Evolutionary conservation across 2,888 invertebrate genomes (phyloP), one percentile per base, ranked within the genome.

Genomic region (Priocnemis perturbator): DNA sequence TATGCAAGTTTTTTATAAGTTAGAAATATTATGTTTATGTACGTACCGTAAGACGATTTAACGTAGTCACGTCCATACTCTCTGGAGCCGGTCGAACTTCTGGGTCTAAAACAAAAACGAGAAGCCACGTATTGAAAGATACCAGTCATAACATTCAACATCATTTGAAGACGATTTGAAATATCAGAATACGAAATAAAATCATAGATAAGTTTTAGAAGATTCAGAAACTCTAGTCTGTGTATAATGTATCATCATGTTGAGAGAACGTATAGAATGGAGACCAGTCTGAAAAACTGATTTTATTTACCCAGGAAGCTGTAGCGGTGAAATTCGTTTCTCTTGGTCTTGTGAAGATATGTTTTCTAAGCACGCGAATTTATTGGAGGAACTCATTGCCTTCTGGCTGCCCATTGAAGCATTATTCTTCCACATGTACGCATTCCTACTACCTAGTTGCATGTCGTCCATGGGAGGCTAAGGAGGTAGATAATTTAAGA

Each of bases 361-460:
- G 75, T 87, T 89, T 64, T 91, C 91, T 68, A 92, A 85, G 19
- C 88, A 84, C 20, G 91, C 89, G 76, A 88, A 92, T 86, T 90
- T 91, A 76, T 92, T 91, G 26, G 87, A 83, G 37, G 37, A 37
- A 55, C 88, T 89, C 59, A 86, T 86, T 15, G 89, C 81, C 61
- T 88, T 83, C 11, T 82, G 76, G 50, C 65, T 61, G 50, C 69
- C 76, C 26, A 75, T 74, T n/a, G 70, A 61, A 44, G 79, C 59
- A 67, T 71, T 72, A 64, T 69, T 69, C 20, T 75, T 77, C 84
- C 88, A 88, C 62, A 81, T 64, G 64, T 84, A 91, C 76, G 85
- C 78, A 11, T 80, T 81, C 66, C 89, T 86, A 37, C 87, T 88
- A n/a, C 91, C 91, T 26, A 92, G 78, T 64, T 88, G 83, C 67